These are phyloP conservation scores for Acronicta leporina DNA, from an alignment of 2,888 invertebrate species.

Conservation along the genomic window DNA sequence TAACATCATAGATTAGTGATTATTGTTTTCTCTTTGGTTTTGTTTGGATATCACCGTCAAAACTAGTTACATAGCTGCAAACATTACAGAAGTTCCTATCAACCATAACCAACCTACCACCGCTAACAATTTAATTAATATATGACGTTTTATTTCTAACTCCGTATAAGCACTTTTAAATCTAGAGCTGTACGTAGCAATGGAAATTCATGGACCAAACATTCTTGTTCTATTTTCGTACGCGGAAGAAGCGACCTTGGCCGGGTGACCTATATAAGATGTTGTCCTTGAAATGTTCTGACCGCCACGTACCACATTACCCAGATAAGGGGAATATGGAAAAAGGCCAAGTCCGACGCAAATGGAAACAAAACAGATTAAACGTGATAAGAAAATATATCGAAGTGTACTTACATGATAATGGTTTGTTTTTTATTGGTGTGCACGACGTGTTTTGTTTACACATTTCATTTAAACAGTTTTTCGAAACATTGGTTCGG, in stretches of 20 bases:
- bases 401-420: background rate
- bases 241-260: slow-evolving; percentile 35
- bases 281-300: slow-evolving; percentile 26
- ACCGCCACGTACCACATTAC: slow-evolving; percentile 18
- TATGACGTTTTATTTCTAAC: background rate
- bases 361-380: slow-evolving; percentile 19
- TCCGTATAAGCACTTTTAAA: background rate
- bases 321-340: slow-evolving; percentile 29
- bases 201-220: slow-evolving; percentile 3
- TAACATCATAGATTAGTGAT: too few species aligned
- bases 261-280: slow-evolving; percentile 46
- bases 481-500: background rate
- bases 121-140: too few species aligned
- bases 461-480: background rate
- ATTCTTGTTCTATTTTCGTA: slow-evolving; percentile 8
- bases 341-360: slow-evolving; percentile 24
- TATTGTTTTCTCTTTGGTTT: too few species aligned
- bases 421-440: slow-evolving; percentile 19
- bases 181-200: background rate
- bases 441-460: background rate
- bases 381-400: slow-evolving; percentile 24
- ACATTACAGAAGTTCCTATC: too few species aligned
- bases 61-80: too few species aligned
- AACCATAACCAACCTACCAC: too few species aligned
- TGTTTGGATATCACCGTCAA: too few species aligned